A percentile compares a stretch with the other conserved stretches of the same genome.
phyloP scores from a whole-genome alignment of 2,113 vertebrate species.

The Capreolus pygargus region DNA sequence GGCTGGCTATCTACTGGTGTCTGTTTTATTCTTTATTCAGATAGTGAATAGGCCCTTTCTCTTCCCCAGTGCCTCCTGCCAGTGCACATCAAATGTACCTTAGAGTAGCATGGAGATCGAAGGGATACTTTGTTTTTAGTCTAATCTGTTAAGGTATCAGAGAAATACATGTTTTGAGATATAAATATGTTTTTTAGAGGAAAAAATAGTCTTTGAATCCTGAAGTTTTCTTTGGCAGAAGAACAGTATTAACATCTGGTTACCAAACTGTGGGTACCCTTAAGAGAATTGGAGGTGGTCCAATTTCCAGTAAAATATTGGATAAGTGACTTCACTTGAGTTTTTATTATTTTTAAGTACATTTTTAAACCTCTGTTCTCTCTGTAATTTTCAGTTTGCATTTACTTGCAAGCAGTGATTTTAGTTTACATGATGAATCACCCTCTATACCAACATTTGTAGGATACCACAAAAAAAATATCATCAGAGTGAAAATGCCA shows the following conservation, averaged over 20 bases:
- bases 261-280: slow-evolving; percentile 71
- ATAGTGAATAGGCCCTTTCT: background rate
- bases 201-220: slow-evolving; percentile 59
- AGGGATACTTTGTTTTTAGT: slow-evolving; percentile 38
- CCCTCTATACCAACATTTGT: slow-evolving; percentile 56
- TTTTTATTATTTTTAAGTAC: slow-evolving; percentile 75
- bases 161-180: slow-evolving; percentile 54
- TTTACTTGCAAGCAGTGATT: slow-evolving; percentile 67
- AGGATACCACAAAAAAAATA: slow-evolving; percentile 59
- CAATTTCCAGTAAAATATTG: slow-evolving; percentile 70
- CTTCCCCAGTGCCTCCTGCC: background rate
- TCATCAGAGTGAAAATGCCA: slow-evolving; percentile 59
- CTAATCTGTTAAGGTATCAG: slow-evolving; percentile 19
- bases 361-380: slow-evolving; percentile 59
- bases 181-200: slow-evolving; percentile 47
- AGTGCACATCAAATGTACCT: background rate
- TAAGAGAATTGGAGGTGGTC: slow-evolving; percentile 65
- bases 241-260: slow-evolving; percentile 70
- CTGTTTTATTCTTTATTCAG: background rate
- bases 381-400: slow-evolving; percentile 69
- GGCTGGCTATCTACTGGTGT: background rate
- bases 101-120: background rate
- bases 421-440: slow-evolving; percentile 67
- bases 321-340: slow-evolving; percentile 73
- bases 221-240: slow-evolving; percentile 66